Conservation (phyloP, 2,888 invertebrate genomes). For the Agonopterix subpropinquella region DNA sequence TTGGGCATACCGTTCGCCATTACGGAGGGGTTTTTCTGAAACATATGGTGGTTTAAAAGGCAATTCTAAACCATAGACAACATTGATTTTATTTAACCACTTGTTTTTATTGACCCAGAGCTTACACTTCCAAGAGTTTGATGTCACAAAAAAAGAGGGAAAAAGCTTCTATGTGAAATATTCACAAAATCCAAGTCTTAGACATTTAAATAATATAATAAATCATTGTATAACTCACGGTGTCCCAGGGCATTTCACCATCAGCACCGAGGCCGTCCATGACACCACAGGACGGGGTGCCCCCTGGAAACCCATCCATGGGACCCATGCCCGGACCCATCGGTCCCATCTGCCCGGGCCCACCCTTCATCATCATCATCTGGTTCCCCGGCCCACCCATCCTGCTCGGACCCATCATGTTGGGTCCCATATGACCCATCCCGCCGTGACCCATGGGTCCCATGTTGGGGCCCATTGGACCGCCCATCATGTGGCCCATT, state of each 20-base stretch:
- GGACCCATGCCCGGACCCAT: conserved; percentile 66
- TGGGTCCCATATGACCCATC: conserved; percentile 69
- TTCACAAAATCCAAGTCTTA: no score
- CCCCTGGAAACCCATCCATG: conserved; percentile 74
- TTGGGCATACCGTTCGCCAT: conserved; percentile 69
- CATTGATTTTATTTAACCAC: no score
- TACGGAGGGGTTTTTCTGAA: conserved; percentile 70
- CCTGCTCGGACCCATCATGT: conserved; percentile 67
- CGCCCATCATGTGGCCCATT: conserved; percentile 70
- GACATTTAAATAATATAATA: no score
- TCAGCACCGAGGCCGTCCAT: conserved; percentile 77
- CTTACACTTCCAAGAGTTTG: no score
- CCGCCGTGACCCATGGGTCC: conserved; percentile 63
- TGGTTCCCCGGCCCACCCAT: conserved; percentile 61
- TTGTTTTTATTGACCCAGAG: no score
- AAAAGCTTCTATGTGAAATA: no score
- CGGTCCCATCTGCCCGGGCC: conserved; percentile 63
- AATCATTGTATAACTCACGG: conserved; percentile 45
- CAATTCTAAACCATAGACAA: no score
- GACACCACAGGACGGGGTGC: conserved; percentile 76
- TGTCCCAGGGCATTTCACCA: conserved; percentile 77
- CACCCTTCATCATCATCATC: conserved; percentile 73
- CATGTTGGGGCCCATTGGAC: conserved; percentile 67
- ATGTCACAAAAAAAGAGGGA: no score
- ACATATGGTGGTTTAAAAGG: no score